These are phyloP conservation scores for Lacerta bilineata DNA, from an alignment of 2,797 vertebrate genomes.

Conservation along the genomic window DNA sequence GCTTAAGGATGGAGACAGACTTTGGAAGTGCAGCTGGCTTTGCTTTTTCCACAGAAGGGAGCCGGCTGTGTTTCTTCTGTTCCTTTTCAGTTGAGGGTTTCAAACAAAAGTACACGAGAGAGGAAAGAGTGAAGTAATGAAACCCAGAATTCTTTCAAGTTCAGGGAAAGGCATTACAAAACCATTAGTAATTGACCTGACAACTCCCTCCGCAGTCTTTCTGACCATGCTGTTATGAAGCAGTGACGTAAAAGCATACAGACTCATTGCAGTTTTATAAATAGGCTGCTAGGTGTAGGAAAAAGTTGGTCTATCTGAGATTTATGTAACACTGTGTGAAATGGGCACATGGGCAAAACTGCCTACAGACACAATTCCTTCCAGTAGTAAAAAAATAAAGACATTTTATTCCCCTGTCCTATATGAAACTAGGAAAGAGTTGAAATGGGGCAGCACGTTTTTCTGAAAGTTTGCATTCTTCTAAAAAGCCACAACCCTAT, in stretches of 20 bases:
- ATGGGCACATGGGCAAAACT: neutral
- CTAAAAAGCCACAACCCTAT: neutral
- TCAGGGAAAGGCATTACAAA: neutral
- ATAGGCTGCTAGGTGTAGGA: neutral
- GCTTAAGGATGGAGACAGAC: too few relatives aligned
- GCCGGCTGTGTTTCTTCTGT: neutral
- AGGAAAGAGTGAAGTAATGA: neutral
- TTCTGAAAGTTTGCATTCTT: neutral
- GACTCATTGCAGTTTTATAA: slow-evolving; percentile 27
- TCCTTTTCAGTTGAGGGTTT: neutral
- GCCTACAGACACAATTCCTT: slow-evolving; percentile 1
- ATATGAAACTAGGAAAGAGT: neutral
- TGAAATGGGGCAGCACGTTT: neutral
- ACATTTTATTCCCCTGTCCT: neutral
- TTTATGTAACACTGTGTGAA: slow-evolving; percentile 9
- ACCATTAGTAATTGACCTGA: neutral
- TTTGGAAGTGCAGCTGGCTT: neutral
- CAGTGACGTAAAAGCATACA: neutral
- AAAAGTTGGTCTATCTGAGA: neutral
- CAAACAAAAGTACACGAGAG: neutral
- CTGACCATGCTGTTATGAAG: neutral
- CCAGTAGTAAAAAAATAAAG: slow-evolving; percentile 1
- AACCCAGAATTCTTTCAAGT: neutral
- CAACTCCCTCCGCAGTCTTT: neutral
- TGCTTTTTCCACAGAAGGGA: neutral